Base-by-base conservation (phyloP, 2,888 invertebrate genomes). In the Tineola bisselliella region DNA sequence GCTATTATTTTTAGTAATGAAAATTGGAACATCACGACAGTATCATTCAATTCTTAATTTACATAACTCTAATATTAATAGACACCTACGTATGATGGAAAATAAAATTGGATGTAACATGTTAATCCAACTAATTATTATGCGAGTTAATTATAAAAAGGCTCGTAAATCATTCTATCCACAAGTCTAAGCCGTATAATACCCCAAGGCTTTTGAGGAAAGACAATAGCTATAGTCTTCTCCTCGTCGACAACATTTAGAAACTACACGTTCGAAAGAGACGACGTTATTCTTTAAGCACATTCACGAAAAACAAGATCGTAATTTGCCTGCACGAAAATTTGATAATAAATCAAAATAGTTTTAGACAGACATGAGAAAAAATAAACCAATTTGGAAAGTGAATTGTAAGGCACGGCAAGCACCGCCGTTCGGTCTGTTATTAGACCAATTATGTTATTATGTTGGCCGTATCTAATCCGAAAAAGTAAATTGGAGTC, bases 391-490 rank as follows among this genome's bases (percentile, higher is more conserved):
- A 84, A 86, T 84, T 87, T 87, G 81, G 84, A 87, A 87, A 87
- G 87, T 86, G 84, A 86, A 86, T 84, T 84, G 82, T 87, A 84
- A 82, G 87, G 84, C 81, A 82, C 79, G 78, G 79, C 82, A 76
- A 72, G 76, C 75, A 70, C 73, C 74, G 74, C 71, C 70, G 77
- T 73, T 77, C 72, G 75, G 75, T 73, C 79, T 86, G 79, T 86
- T 87, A 87, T 86, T 86, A 86, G 82, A 83, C 72, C 87, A 87
- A 87, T 87, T 87, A 86, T 86, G 86, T 87, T 84, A 86, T 87
- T 87, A 86, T 84, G 81, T 84, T 81, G 75, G 84, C 84, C 83
- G 86, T 86, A 83, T 86, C 87, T 86, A 87, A 87, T 87, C 81
- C 81, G 77, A 84, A 87, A 86, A 86, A 86, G 81, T 81, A 87